A percentile compares a stretch with the other conserved stretches of the same genome.
Evolutionary conservation across 2,888 invertebrate species (phyloP).

Genomic region (Lochmaea capreae): DNA sequence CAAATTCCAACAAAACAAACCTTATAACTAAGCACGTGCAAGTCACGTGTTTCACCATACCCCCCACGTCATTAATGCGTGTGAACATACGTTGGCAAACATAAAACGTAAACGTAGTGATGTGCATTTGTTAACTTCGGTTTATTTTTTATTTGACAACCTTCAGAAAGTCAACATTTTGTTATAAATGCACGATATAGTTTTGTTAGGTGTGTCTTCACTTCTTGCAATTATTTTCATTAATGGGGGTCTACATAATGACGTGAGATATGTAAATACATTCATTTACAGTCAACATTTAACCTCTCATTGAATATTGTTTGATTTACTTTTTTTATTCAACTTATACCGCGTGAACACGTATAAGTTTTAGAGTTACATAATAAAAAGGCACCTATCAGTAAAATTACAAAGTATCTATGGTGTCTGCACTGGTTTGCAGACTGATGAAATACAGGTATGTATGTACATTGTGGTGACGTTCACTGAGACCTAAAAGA

Average conservation of each 20-base stretch:
- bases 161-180: slow-evolving; percentile 1
- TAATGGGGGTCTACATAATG: not conserved
- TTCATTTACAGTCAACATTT: not conserved
- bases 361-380: too few relatives aligned
- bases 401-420: too few relatives aligned
- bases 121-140: slow-evolving; percentile 11
- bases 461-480: too few relatives aligned
- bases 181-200: not conserved
- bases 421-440: too few relatives aligned
- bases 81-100: slow-evolving; percentile 13
- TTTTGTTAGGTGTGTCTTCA: not conserved
- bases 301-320: too few relatives aligned
- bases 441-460: too few relatives aligned
- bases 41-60: not conserved
- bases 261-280: slow-evolving; percentile 1
- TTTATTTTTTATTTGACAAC: slow-evolving; percentile 6
- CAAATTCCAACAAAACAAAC: slow-evolving; percentile 10
- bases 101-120: slow-evolving; percentile 4
- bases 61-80: not conserved
- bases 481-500: too few relatives aligned
- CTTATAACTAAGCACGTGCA: not conserved
- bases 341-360: too few relatives aligned
- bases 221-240: not conserved
- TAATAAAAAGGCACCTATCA: too few relatives aligned
- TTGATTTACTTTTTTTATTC: too few relatives aligned